These are phyloP conservation scores for Bombyx mori DNA, from an alignment of 1,140 invertebrate genomes.

Conservation along the genomic window DNA sequence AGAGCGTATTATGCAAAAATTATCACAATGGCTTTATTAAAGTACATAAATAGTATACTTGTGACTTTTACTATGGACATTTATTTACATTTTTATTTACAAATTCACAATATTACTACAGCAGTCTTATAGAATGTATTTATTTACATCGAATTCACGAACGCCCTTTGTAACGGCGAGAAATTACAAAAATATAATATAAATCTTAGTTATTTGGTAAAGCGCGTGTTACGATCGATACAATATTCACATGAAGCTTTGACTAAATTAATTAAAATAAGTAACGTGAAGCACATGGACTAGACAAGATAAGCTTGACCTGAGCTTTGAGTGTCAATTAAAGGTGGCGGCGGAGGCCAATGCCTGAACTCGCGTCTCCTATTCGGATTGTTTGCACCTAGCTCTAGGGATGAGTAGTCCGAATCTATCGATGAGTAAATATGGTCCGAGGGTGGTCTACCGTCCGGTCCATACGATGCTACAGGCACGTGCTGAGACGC, in stretches of 20 bases:
- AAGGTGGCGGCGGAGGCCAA: conserved; percentile 57
- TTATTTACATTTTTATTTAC: conserved; percentile 65
- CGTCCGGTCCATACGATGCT: conserved; percentile 45
- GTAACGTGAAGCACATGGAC: conserved; percentile 46
- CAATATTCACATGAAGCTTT: conserved; percentile 65
- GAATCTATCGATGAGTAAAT: conserved; percentile 91
- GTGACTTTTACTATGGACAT: conserved; percentile 66
- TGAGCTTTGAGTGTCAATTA: conserved; percentile 56
- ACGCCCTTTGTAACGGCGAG: conserved; percentile 57
- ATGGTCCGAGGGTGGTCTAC: conserved; percentile 84
- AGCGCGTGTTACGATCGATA: conserved; percentile 55
- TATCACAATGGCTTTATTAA: conserved; percentile 72
- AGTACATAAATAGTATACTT: conserved; percentile 71
- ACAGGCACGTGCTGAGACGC: conserved; percentile 54
- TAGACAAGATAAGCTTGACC: conserved; percentile 67
- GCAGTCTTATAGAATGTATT: conserved; percentile 70
- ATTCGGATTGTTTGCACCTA: conserved; percentile 55
- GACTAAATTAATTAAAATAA: conserved; percentile 50
- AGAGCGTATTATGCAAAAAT: conserved; percentile 61
- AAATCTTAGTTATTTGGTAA: conserved; percentile 68
- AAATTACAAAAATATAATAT: conserved; percentile 68
- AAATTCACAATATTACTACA: conserved; percentile 66
- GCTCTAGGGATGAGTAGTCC: conserved; percentile 76
- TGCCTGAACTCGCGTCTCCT: conserved; percentile 57
- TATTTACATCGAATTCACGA: conserved; percentile 57